Base-by-base conservation (phyloP, 2,113 vertebrate species). In the Struthio camelus region DNA sequence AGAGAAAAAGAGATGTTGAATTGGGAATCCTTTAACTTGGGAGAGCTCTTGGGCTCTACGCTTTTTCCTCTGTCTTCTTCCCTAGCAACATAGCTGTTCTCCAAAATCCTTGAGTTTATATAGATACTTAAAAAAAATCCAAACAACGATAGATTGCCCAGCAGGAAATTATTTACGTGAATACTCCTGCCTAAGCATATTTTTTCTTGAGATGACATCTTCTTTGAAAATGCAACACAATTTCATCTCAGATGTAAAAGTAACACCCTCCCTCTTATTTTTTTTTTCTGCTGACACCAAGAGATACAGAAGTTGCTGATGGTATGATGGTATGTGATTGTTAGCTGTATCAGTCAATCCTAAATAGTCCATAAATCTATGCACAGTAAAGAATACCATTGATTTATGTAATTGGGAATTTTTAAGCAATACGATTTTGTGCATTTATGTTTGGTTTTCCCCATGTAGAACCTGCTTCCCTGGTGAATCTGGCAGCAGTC, bases 121-220 rank as follows among this genome's bases (percentile, higher is more conserved):
- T 6, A 92, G 81, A 87, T 73, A 70, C 36, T 80, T 93, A 1
- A 44, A 87, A 88, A 75, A 44, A 72, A 27, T 50, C 71, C 32
- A 71, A 34, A 82, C 40, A 79, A 72, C 32, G 25, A 97, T 98
- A 95, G 95, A 97, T 97, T 97, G 94, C 96, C 95, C 91, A 95
- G 93, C 38, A 94, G 94, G 97, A 96, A 97, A 95, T 97, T 97
- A 98, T 98, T 97, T 98, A 98, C 94, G 87, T 94, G 89, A 96
- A 98, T 98, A 97, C 53, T 94, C 96, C 81, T 98, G 91, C 95
- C 96, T 98, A 98, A 97, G 96, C 97, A 97, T 97, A 97, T 95
- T 97, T 98, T 97, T 97, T 96, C 92, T 86, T 78, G 90, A 97
- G 95, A 96, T 98, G 97, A 96, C 97, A 97, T 96, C 91, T 96